These are phyloP conservation scores for Acrobasis repandana DNA, from an alignment of 2,888 invertebrate species.

Conservation along the genomic window DNA sequence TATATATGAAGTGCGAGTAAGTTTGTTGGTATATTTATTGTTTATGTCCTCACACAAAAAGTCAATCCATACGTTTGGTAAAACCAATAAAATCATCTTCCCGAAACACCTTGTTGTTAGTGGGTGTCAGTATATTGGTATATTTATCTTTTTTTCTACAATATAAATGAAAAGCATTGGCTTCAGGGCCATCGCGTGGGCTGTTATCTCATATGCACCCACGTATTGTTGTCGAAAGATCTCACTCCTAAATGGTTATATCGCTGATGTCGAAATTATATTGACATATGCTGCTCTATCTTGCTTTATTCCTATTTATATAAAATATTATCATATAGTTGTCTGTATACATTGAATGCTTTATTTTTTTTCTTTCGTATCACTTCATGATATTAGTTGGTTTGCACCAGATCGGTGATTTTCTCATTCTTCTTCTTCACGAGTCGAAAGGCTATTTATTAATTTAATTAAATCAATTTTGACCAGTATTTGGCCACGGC, in stretches of 20 bases:
- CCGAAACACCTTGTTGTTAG: slow-evolving; percentile 2
- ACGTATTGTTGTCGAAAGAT: slow-evolving; percentile 17
- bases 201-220: slow-evolving; percentile 10
- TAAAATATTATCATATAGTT: not conserved
- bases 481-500: too few species aligned
- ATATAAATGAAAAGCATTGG: slow-evolving; percentile 16
- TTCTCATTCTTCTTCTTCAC: too few species aligned
- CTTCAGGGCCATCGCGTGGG: slow-evolving; percentile 13
- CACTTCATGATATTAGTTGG: too few species aligned
- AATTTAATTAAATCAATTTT: too few species aligned
- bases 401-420: too few species aligned
- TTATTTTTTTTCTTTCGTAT: too few species aligned
- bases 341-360: not conserved
- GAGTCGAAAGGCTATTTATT: too few species aligned
- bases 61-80: not conserved
- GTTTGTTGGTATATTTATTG: too few species aligned
- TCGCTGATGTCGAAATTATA: slow-evolving; percentile 14
- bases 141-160: slow-evolving; percentile 15
- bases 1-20: too few species aligned
- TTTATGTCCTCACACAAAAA: too few species aligned
- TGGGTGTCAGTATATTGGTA: slow-evolving; percentile 7
- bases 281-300: not conserved
- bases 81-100: slow-evolving; percentile 8
- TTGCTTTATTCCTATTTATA: slow-evolving; percentile 2
- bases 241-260: slow-evolving; percentile 14